A percentile compares a stretch with the other conserved stretches of the same genome.
Evolutionary conservation across 2,888 invertebrate species (phyloP).

Genomic region (Cheilosia vernalis): DNA sequence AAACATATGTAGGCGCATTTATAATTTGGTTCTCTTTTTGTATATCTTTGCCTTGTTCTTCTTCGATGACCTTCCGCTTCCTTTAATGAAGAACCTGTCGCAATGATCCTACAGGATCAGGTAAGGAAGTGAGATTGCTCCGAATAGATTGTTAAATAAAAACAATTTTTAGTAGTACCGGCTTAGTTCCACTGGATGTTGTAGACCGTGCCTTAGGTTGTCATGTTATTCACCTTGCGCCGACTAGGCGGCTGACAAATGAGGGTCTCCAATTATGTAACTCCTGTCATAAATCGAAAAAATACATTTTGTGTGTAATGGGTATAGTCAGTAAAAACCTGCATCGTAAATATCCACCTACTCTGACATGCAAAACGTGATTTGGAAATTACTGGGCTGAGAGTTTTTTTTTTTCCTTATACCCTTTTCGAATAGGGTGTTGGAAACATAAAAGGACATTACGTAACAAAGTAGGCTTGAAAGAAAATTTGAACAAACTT

Average conservation of each 20-base stretch:
- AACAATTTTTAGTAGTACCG: constrained; percentile 11
- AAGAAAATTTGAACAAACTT: too few species aligned
- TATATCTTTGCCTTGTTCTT: constrained; percentile 42
- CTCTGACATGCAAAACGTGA: constrained; percentile 64
- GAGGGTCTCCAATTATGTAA: constrained; percentile 59
- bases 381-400: constrained; percentile 42
- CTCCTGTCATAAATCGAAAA: constrained; percentile 42
- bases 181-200: constrained; percentile 6
- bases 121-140: constrained; percentile 10
- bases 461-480: not conserved
- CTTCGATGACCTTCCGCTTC: constrained; percentile 65
- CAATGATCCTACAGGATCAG: constrained; percentile 11
- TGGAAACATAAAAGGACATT: not conserved
- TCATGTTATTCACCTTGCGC: constrained; percentile 27
- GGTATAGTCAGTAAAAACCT: constrained; percentile 35
- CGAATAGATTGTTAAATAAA: constrained; percentile 52
- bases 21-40: constrained; percentile 11
- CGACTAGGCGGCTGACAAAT: constrained; percentile 43
- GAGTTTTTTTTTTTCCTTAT: not conserved
- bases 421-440: constrained; percentile 39
- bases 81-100: constrained; percentile 48
- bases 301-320: constrained; percentile 31
- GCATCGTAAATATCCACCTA: constrained; percentile 72
- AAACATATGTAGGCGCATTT: constrained; percentile 53
- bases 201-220: constrained; percentile 33